Evolutionary conservation across 1,140 invertebrate species (phyloP).

Genomic region (Habropoda laboriosa): DNA sequence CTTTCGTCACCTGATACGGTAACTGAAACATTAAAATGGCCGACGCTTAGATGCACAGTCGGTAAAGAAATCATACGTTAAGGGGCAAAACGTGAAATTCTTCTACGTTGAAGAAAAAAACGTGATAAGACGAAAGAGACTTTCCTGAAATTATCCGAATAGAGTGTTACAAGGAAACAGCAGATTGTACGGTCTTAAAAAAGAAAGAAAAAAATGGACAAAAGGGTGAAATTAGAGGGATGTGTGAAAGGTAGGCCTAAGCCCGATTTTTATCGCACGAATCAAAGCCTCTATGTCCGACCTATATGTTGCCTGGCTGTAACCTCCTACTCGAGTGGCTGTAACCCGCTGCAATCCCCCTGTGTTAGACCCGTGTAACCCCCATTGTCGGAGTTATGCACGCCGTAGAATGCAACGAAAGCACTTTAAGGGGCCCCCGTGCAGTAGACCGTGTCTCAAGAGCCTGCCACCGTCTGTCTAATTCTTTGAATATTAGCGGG

Average conservation of each 20-base stretch:
- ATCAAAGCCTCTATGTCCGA: conserved; percentile 35
- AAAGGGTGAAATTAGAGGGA: conserved; percentile 32
- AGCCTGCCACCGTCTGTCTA: conserved; percentile 64
- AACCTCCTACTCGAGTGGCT: conserved; percentile 65
- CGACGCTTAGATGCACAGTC: too few species aligned
- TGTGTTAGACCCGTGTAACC: conserved; percentile 39
- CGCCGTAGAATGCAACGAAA: conserved; percentile 66
- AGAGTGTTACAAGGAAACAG: too few species aligned
- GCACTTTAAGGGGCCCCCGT: conserved; percentile 68
- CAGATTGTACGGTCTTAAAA: neutral
- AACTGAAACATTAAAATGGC: too few species aligned
- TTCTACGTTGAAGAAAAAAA: too few species aligned
- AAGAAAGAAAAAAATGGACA: neutral
- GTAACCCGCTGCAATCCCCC: conserved; percentile 55
- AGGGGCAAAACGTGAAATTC: neutral
- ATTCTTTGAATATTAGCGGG: conserved; percentile 70
- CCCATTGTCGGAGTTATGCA: conserved; percentile 62
- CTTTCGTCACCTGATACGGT: too few species aligned
- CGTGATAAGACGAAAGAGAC: too few species aligned
- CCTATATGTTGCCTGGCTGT: conserved; percentile 66
- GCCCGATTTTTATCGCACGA: conserved; percentile 55
- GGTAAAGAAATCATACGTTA: too few species aligned
- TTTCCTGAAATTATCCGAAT: neutral
- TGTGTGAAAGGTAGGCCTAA: conserved; percentile 47
- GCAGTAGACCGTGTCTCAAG: conserved; percentile 66